A percentile compares a stretch with the other conserved stretches of the same genome.
Conservation (phyloP, 2,888 invertebrate species). For the Onthophagus sagittarius region DNA sequence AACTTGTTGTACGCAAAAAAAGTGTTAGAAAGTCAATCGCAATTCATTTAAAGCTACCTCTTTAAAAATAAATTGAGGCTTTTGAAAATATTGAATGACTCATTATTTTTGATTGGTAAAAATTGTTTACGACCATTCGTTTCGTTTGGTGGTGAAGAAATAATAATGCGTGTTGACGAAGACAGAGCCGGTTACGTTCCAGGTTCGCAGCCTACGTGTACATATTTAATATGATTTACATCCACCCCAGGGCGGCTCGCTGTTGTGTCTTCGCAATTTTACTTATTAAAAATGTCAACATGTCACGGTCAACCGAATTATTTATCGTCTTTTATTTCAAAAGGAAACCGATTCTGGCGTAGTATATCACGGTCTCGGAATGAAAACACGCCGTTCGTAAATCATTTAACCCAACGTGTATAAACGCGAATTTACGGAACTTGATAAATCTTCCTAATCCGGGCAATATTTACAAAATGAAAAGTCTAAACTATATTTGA, state of each 20-base stretch:
- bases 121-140: neutral
- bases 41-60: too few relatives aligned
- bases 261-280: constrained; percentile 10
- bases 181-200: neutral
- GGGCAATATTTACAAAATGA: constrained; percentile 1
- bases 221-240: constrained; percentile 10
- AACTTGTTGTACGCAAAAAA: neutral
- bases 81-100: too few relatives aligned
- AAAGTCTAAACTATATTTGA: neutral
- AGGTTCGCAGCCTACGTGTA: neutral
- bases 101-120: too few relatives aligned
- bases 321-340: constrained; percentile 8
- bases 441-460: constrained; percentile 12
- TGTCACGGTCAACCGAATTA: neutral
- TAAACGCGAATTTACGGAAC: constrained; percentile 1
- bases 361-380: constrained; percentile 11
- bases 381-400: neutral
- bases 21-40: too few relatives aligned
- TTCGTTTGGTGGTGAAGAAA: neutral
- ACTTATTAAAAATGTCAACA: constrained; percentile 14
- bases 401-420: neutral
- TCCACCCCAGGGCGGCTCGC: neutral
- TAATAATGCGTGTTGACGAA: neutral
- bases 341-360: constrained; percentile 5
- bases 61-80: too few relatives aligned